Evolutionary conservation across 2,888 invertebrate species (phyloP), one percentile per base, ranked within the genome.

Genomic region (Callosobruchus maculatus): DNA sequence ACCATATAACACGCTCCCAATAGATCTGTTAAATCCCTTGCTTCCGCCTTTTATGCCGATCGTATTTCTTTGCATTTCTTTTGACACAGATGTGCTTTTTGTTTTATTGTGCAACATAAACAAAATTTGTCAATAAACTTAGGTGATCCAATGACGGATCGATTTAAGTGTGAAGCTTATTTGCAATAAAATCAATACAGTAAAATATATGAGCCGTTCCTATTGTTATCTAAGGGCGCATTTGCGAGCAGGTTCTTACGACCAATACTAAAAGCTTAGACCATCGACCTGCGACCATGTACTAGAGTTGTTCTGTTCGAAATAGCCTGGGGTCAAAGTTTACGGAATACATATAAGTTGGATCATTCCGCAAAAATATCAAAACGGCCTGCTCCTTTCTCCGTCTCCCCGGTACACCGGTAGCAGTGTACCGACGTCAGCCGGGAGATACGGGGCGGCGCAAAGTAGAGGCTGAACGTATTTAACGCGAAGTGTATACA

Each of bases 171-270:
- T 83, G 80, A 81, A 80, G 80, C 83, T 83, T 84, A 83, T 85
- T 85, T 84, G 84, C 83, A 84, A 83, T 85, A 84, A 85, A 85
- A 84, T 85, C 84, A 82, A 84, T 83, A 84, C 83, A 82, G 83
- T 84, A 83, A 85, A 85, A 83, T 85, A 85, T 85, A 85, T 84
- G 83, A 82, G 79, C 82, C 83, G 82, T 82, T 81, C 73, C 72
- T 73, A 76, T 77, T 76, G 79, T 80, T 81, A 81, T 81, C 80
- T 77, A 74, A 74, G 80, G 79, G 77, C 78, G 78, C 80, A 79
- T 82, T 82, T 82, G 79, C 78, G 76, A 76, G 75, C 80, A 79
- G 80, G 80, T 82, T 82, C 82, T 82, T 82, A 82, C 80, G 75
- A 81, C 81, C 74, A 72, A 75, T 79, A 82, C 82, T 83, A 82